Conservation (phyloP, 1,140 invertebrate genomes). For the Psilanteris sp. region DNA sequence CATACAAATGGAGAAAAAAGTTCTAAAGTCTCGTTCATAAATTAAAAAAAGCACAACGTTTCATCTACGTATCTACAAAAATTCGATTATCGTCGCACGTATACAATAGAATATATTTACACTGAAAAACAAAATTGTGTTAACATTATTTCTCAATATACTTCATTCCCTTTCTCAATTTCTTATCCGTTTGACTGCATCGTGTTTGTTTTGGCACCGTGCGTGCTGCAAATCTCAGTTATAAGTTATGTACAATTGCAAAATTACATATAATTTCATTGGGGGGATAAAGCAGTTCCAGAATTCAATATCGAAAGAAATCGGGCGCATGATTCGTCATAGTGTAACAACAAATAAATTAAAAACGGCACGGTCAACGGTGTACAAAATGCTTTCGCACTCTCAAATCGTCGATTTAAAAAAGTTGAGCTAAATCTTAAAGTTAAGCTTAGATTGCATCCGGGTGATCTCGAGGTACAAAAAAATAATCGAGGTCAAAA, state of each 20-base stretch:
- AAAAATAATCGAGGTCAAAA: conserved; percentile 43
- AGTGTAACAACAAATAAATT: conserved; percentile 23
- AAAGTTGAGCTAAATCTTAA: conserved; percentile 78
- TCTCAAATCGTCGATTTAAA: conserved; percentile 63
- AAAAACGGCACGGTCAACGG: conserved; percentile 57
- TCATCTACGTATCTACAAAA: not conserved
- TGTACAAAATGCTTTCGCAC: conserved; percentile 71
- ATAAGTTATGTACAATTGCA: conserved; percentile 33
- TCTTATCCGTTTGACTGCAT: no score
- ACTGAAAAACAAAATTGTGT: not conserved
- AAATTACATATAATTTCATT: conserved; percentile 21
- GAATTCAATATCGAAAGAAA: not conserved
- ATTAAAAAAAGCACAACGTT: conserved; percentile 1
- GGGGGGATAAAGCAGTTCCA: no score
- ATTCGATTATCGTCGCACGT: not conserved
- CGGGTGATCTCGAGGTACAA: conserved; percentile 42
- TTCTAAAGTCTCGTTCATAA: not conserved
- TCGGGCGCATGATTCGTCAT: conserved; percentile 18
- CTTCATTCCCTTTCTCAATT: not conserved
- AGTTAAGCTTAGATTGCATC: conserved; percentile 61
- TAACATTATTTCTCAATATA: not conserved
- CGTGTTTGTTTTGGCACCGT: conserved; percentile 27
- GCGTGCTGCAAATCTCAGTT: conserved; percentile 7
- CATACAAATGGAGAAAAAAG: not conserved
- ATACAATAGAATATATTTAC: conserved; percentile 7